Evolutionary conservation across 37 sponge, comb jelly and placozoan species (phyloP), one percentile per base, ranked within the genome.

Genomic region (Eunapius fragilis): DNA sequence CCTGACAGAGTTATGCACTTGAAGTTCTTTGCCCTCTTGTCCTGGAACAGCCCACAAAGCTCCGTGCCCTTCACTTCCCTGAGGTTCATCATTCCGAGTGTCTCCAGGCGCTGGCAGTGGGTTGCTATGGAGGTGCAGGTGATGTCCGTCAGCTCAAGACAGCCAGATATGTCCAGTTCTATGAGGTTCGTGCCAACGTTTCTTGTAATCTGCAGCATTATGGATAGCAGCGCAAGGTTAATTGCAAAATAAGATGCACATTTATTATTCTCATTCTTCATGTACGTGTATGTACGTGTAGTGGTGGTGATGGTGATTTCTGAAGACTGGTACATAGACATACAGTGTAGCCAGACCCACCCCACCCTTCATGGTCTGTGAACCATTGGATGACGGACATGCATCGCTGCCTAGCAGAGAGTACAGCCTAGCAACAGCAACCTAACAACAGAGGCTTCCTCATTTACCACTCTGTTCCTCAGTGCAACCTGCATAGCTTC

Each of bases 161-260:
- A 95, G 83, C 68, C 83, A 3, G 93, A 91, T 23, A 95, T 7
- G 26, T 89, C 85, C n/a, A 95, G 78, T 9, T 88, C 76, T 17
- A 69, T 70, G 31, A 95, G 70, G n/a, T 70, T 74, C 33, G 23
- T 7, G 13, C 93, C 96, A 80, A 70, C 47, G 3, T 49, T 25
- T 14, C 26, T 48, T 37, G 85, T 83, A 31, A 95, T 86, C 96
- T 95, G 71, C 17, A 78, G 24, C n/a, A 25, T 45, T 11, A 11
- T 45, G 9, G 45, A 68, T 33, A 19, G 11, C 68, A 45, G 47
- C 14, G 58, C 14, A 12, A 17, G 14, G 14, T 17, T 45, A 9
- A 45, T 45, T 11, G 9, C 47, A 11, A 45, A 9, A 45, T 45
- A 9, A 12, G 14, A 12, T 58, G 58, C 58, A 58, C 2, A 19